Evolutionary conservation across 2,888 invertebrate genomes (phyloP), one percentile per base, ranked within the genome.

Genomic region (Epirrita christyi): DNA sequence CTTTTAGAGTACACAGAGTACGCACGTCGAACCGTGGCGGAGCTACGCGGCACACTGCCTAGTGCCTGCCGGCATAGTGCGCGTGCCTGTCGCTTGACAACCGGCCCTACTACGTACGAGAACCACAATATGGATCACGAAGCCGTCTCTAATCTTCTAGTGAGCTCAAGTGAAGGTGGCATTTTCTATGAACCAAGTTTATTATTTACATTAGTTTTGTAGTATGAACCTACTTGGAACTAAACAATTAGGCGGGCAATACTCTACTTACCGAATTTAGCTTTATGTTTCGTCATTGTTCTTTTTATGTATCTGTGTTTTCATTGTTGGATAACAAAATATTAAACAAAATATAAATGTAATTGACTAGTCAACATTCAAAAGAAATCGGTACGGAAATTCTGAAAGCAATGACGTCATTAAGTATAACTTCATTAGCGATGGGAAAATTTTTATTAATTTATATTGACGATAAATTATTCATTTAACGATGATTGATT

Each of bases 41-140:
- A 62, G 70, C 66, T 60, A 54, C 67, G 72, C 76, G 73, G 71
- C 67, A 68, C 51, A 76, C 76, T 76, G 75, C 64, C 70, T 63
- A 61, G 57, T 61, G 42, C 50, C 50, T 41, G 55, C 11, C 38
- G 13, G 21, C 21, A 21, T 21, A 21, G 21, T 21, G 21, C 32
- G 9, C 32, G 21, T 32, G 38, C 46, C 53, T 38, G 61, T 28
- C 56, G 43, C 55, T 48, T 55, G 62, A 64, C 68, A 59, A 66
- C 68, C 61, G 61, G 71, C 71, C 72, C 76, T 76, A 73, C 68
- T 66, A 63, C 67, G 60, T 66, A 63, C 67, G 60, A 61, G 61
- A 61, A 61, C 58, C 53, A 54, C 59, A 53, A 66, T 64, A 64
- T 55, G 59, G 64, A 68, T 42, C 64, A 69, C 64, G 66, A 72